Base-by-base conservation (phyloP, 2,888 invertebrate genomes). In the Pyrrhia umbra region DNA sequence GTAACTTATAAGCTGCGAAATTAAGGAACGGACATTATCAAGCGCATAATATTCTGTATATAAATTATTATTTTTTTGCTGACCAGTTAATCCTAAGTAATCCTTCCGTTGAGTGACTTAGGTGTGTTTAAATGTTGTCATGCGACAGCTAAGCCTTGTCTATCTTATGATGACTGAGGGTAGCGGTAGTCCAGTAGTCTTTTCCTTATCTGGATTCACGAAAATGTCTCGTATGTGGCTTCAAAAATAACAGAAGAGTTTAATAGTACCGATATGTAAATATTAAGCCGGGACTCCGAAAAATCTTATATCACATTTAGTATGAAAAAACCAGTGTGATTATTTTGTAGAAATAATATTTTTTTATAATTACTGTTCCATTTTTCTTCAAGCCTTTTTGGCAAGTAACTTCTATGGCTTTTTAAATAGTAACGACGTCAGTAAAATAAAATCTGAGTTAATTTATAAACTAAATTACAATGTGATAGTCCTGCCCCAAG, bases 201-300 rank as follows among this genome's bases (percentile, higher is more conserved):
- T 34, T n/a, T 3, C n/a, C n/a, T 13, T 34, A 34, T 68, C 43
- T 49, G 3, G 1, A n/a, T 13, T 39, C 30, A 45, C 54, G n/a
- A 65, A 16, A 27, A 27, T 27, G 27, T 27, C 6, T 1, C 9
- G 2, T 27, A 9, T 27, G n/a, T 34, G 5, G 34, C 5, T n/a
- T n/a, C 4, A 4, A 34, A 34, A 34, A 34, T 34, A 34, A 0
- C 1, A n/a, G 34, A n/a, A n/a, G n/a, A n/a, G n/a, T n/a, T n/a
- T n/a, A n/a, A n/a, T n/a, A n/a, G n/a, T n/a, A n/a, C n/a, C n/a
- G n/a, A n/a, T n/a, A n/a, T n/a, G n/a, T n/a, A n/a, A n/a, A n/a
- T n/a, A n/a, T n/a, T n/a, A n/a, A n/a, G n/a, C n/a, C n/a, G n/a
- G n/a, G n/a, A n/a, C n/a, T n/a, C n/a, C n/a, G n/a, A n/a, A n/a